Conservation (phyloP, 2,797 vertebrate species). For the Pteropus rufus region DNA sequence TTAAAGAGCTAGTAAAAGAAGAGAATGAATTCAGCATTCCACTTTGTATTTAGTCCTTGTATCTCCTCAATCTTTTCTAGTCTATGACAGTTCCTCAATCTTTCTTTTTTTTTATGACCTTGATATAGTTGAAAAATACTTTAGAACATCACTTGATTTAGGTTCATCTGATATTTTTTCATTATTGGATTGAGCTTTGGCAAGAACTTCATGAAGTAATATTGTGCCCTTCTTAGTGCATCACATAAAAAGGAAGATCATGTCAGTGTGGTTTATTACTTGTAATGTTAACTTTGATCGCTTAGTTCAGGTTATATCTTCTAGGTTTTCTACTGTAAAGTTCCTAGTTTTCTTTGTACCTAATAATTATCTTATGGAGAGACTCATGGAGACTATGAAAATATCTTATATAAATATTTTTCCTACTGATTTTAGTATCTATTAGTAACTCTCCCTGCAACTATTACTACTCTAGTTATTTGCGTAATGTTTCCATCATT, state of each 20-base stretch:
- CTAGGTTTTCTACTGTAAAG: neutral
- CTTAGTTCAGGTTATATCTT: neutral
- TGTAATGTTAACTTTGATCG: neutral
- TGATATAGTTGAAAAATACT: neutral
- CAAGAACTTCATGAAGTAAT: neutral
- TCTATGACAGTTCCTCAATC: neutral
- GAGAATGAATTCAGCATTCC: neutral
- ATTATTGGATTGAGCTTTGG: neutral
- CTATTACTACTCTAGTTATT: neutral
- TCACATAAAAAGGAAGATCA: neutral
- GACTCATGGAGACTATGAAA: neutral
- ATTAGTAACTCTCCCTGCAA: neutral
- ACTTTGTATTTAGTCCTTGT: neutral
- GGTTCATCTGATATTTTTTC: neutral
- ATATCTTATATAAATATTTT: neutral
- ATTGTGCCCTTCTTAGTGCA: neutral
- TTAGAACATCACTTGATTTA: neutral
- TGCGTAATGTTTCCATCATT: neutral
- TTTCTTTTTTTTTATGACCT: neutral
- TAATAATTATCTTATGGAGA: neutral
- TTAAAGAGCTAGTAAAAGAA: neutral
- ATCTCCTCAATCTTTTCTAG: neutral
- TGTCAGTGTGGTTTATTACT: neutral
- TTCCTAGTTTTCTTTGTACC: neutral
- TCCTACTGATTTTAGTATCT: conserved; percentile 3